Evolutionary conservation across 1,140 invertebrate species (phyloP).

Genomic region (Meloidogyne chitwoodi): DNA sequence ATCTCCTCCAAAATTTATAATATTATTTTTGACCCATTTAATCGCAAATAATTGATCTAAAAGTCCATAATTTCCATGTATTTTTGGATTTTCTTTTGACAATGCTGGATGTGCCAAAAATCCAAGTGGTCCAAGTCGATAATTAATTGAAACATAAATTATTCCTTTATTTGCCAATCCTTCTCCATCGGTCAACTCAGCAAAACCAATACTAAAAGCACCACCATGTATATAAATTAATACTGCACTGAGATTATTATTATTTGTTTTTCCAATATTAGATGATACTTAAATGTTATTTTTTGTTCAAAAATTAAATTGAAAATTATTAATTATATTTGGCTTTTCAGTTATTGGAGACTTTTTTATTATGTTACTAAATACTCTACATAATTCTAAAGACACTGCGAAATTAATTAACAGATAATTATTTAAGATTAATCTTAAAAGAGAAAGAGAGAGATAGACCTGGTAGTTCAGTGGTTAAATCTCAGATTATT

Average conservation of each 20-base stretch:
- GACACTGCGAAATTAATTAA: too few relatives aligned
- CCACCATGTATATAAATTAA: conserved; percentile 42
- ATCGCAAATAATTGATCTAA: background rate
- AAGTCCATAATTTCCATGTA: too few relatives aligned
- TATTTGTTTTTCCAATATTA: background rate
- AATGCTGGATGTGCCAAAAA: background rate
- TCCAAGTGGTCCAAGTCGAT: background rate
- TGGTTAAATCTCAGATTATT: too few relatives aligned
- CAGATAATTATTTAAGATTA: too few relatives aligned
- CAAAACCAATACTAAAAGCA: conserved; percentile 28
- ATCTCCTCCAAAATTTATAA: background rate
- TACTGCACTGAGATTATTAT: conserved; percentile 21
- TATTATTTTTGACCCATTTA: background rate
- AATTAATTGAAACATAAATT: background rate
- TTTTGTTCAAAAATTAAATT: background rate
- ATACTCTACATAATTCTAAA: too few relatives aligned
- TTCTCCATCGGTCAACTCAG: background rate
- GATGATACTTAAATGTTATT: background rate
- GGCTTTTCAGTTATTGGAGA: too few relatives aligned
- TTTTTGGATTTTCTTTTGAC: background rate
- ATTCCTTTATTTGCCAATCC: background rate
- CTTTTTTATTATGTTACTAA: too few relatives aligned
- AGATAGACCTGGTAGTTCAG: too few relatives aligned
- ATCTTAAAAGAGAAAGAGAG: too few relatives aligned
- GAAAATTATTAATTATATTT: too few relatives aligned